These are phyloP conservation scores for Hedychridium roseum DNA, from an alignment of 2,888 invertebrate genomes.

Conservation along the genomic window DNA sequence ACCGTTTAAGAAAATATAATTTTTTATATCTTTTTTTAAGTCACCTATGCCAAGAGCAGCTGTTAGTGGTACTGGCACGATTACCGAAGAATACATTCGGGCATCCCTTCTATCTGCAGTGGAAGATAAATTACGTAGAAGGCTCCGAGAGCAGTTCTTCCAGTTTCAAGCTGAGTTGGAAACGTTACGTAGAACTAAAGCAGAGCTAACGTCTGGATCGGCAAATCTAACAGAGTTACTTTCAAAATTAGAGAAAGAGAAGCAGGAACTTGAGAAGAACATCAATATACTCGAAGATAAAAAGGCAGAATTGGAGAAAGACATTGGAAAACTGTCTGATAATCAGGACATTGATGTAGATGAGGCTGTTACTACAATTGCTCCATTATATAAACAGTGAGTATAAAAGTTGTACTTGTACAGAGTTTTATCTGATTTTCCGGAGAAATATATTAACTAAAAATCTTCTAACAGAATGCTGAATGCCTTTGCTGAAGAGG, in stretches of 20 bases:
- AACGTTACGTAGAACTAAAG: conserved; percentile 85
- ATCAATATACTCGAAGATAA: conserved; percentile 85
- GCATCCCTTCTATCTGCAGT: conserved; percentile 94
- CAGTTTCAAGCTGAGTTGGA: conserved; percentile 93
- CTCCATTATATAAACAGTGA: conserved; percentile 94
- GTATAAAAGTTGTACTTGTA: conserved; percentile 47
- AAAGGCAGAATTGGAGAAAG: conserved; percentile 84
- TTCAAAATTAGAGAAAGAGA: conserved; percentile 77
- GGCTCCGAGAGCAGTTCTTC: conserved; percentile 88
- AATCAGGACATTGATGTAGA: conserved; percentile 90
- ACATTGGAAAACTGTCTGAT: conserved; percentile 78
- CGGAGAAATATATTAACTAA: neutral
- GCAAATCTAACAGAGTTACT: conserved; percentile 82
- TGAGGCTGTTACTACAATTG: conserved; percentile 95
- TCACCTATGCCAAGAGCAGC: neutral
- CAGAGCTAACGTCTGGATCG: conserved; percentile 87
- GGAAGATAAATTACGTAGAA: conserved; percentile 89
- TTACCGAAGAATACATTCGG: conserved; percentile 93
- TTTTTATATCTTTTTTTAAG: neutral
- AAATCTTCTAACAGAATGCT: conserved; percentile 72
- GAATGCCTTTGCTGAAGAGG: conserved; percentile 96
- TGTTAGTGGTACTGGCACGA: conserved; percentile 74
- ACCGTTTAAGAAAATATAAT: neutral
- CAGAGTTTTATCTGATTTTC: conserved; percentile 2
- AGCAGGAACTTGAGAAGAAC: conserved; percentile 85